These are phyloP conservation scores for Diaprepes abbreviatus DNA, from an alignment of 2,888 invertebrate species.

Conservation along the genomic window DNA sequence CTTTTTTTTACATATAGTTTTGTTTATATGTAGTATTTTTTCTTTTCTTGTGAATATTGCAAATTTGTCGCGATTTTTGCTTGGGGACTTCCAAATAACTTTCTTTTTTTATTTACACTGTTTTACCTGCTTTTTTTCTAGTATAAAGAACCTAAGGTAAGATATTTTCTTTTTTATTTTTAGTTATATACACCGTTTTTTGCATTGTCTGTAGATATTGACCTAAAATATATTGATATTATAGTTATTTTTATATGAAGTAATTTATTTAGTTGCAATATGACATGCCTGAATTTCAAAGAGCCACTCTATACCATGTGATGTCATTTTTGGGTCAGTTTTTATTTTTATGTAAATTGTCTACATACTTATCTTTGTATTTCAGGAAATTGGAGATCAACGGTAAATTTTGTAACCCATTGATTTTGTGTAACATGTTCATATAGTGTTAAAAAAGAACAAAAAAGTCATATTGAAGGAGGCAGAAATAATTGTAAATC, in stretches of 20 bases:
- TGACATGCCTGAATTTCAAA: constrained; percentile 37
- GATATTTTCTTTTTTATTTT: constrained; percentile 5
- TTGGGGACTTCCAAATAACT: not conserved
- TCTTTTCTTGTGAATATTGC: no score
- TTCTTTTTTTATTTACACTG: not conserved
- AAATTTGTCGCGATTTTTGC: no score
- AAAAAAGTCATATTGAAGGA: constrained; percentile 32
- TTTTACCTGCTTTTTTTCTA: no score
- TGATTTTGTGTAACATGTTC: constrained; percentile 40
- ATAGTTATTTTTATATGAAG: constrained; percentile 27
- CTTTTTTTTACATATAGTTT: no score
- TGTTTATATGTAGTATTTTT: no score
- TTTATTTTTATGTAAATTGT: constrained; percentile 11
- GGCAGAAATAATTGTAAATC: constrained; percentile 35
- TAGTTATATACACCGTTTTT: constrained; percentile 4
- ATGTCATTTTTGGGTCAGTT: constrained; percentile 37
- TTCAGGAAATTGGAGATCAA: constrained; percentile 64
- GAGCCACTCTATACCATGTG: constrained; percentile 38
- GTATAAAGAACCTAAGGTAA: not conserved
- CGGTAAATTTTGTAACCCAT: constrained; percentile 54
- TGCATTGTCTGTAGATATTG: constrained; percentile 30
- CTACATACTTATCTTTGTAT: constrained; percentile 53
- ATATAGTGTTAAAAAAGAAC: constrained; percentile 33
- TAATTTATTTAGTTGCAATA: constrained; percentile 31
- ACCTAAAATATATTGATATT: constrained; percentile 14